A percentile compares a stretch with the other conserved stretches of the same genome.
Evolutionary conservation across 2,113 vertebrate genomes (phyloP).

Genomic region (Amblyopsis rosae): DNA sequence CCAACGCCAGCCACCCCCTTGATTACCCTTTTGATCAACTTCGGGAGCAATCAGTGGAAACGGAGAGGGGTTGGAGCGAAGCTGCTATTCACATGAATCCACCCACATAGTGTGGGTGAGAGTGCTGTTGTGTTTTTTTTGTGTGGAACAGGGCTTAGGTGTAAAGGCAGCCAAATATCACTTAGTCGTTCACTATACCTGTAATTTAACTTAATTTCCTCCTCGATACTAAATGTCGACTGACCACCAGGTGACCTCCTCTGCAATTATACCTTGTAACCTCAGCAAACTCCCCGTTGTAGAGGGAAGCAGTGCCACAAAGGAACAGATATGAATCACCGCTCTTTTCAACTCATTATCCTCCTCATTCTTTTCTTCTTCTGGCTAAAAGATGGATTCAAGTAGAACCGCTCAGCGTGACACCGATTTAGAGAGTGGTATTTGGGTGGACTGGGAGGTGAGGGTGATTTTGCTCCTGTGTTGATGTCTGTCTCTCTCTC

Average conservation of each 20-base stretch:
- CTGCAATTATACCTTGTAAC: slow-evolving; percentile 59
- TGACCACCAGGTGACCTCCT: slow-evolving; percentile 56
- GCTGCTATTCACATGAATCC: slow-evolving; percentile 46
- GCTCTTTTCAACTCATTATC: too few species aligned
- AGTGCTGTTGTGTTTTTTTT: slow-evolving; percentile 49
- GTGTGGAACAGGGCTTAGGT: slow-evolving; percentile 37
- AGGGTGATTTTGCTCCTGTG: slow-evolving; percentile 21
- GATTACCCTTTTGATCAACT: slow-evolving; percentile 72
- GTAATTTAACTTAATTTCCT: slow-evolving; percentile 43
- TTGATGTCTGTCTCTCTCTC: slow-evolving; percentile 6
- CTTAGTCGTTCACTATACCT: slow-evolving; percentile 30
- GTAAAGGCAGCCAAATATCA: slow-evolving; percentile 29
- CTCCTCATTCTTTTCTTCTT: too few species aligned
- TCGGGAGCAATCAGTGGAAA: slow-evolving; percentile 58
- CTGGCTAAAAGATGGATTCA: background rate
- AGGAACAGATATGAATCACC: slow-evolving; percentile 52
- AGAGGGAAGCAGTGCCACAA: slow-evolving; percentile 40
- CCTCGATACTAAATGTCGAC: slow-evolving; percentile 43
- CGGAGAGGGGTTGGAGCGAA: slow-evolving; percentile 44
- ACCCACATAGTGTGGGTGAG: slow-evolving; percentile 26
- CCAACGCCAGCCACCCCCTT: slow-evolving; percentile 50
- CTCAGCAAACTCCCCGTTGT: slow-evolving; percentile 27
- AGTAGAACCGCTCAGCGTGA: background rate
- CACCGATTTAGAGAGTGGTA: background rate
- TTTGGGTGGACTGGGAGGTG: background rate